These are phyloP conservation scores for Graptemys geographica DNA, from an alignment of 2,797 vertebrate genomes.

Conservation along the genomic window DNA sequence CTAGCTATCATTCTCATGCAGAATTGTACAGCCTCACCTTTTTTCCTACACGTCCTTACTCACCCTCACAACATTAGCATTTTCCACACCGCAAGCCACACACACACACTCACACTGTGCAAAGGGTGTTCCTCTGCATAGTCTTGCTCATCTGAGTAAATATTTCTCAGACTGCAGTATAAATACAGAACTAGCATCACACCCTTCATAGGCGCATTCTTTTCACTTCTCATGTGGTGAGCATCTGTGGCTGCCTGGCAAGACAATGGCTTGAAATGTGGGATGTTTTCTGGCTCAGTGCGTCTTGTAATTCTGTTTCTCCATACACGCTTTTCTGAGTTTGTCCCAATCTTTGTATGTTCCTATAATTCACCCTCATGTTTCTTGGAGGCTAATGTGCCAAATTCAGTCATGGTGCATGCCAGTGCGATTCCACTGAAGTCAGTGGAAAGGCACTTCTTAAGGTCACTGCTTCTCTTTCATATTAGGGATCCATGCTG, in stretches of 20 bases:
- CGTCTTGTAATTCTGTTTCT: conserved; percentile 1
- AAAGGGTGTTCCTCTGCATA: background rate
- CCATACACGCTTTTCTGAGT: background rate
- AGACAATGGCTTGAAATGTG: background rate
- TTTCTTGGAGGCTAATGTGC: background rate
- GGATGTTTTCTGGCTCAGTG: background rate
- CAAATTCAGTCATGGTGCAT: background rate
- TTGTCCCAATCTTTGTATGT: background rate
- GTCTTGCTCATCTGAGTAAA: background rate
- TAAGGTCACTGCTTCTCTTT: background rate
- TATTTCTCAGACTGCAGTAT: background rate
- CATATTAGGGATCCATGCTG: background rate
- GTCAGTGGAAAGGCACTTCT: background rate
- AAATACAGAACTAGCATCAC: conserved; percentile 13
- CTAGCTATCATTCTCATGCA: background rate
- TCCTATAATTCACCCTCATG: background rate
- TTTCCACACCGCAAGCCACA: background rate
- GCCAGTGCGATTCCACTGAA: background rate
- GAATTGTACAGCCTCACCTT: background rate
- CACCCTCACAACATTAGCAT: background rate
- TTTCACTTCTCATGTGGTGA: conserved; percentile 5
- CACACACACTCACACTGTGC: background rate
- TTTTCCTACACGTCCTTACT: background rate
- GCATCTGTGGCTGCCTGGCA: background rate
- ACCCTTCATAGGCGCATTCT: background rate